Conservation (phyloP, 2,888 invertebrate genomes). For the Caprella mutica region DNA sequence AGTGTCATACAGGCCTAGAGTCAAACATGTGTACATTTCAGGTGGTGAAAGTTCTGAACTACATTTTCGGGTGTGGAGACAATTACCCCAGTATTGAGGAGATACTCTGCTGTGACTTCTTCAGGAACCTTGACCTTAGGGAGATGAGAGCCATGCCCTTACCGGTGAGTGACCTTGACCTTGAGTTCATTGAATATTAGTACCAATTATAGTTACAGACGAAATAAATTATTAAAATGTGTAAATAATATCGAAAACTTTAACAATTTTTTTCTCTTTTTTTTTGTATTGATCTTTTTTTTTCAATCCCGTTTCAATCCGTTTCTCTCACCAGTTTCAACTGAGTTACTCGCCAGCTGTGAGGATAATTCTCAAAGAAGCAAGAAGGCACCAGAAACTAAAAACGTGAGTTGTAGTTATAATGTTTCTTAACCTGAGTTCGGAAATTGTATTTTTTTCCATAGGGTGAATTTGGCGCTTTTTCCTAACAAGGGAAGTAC, state of each 20-base stretch:
- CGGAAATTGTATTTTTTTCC: neutral
- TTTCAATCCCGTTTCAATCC: neutral
- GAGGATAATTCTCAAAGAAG: conserved; percentile 15
- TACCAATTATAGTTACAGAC: neutral
- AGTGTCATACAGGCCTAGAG: no score
- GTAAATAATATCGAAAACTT: neutral
- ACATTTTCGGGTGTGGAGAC: conserved; percentile 60
- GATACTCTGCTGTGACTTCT: conserved; percentile 67
- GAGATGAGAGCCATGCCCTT: conserved; percentile 74
- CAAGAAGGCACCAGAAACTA: conserved; percentile 12
- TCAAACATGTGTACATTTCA: conserved; percentile 41
- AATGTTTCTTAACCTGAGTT: neutral
- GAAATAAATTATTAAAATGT: no score
- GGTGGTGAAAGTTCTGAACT: conserved; percentile 65
- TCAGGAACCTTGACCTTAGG: conserved; percentile 73
- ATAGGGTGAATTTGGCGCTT: neutral
- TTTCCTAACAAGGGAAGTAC: neutral
- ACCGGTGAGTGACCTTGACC: conserved; percentile 49
- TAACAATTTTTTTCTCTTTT: neutral
- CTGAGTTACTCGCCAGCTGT: conserved; percentile 13
- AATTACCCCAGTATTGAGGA: conserved; percentile 66
- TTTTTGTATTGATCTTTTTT: neutral
- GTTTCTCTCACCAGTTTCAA: conserved; percentile 4
- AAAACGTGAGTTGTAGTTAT: conserved; percentile 7
- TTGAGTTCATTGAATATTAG: neutral